Base-by-base conservation (phyloP, 2,888 invertebrate species). In the Scaptomyza flava region DNA sequence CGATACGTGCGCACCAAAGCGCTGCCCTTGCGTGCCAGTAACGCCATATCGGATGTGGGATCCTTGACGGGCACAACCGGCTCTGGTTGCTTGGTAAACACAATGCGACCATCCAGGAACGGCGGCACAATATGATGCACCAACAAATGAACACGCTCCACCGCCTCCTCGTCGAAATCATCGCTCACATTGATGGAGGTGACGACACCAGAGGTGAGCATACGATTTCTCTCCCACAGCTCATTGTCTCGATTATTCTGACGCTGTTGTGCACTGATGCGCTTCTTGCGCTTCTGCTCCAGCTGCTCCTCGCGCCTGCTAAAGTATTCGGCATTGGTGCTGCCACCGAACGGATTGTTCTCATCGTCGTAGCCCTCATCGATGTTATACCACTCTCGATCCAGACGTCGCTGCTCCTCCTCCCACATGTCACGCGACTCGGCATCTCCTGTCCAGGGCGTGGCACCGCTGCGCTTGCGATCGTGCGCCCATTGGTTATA, bases 61-160 rank as follows among this genome's bases (percentile, higher is more conserved):
- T 99, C 99, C 91, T 95, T 95, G 87, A 94, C 97, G 12, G 99
- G 99, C 88, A 99, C 96, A n/a, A 99, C 98, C 1, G 99, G 99
- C 90, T 99, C 99, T 0, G 98, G 98, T 91, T 99, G 99, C 89
- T 99, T 99, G 0, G 99, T 99, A 92, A 99, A 99, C 0, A 99
- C 98, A 79, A 99, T 99, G 59, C 99, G 94, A 0, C 99, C 99
- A 92, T 99, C 99, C 3, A 99, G 93, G 93, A 99, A 99, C 0
- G 99, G 99, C 0, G 99, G 99, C 7, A 99, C 97, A 63, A 99
- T 98, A 90, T 99, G 99, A 91, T 99, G 98, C 0, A 99, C 99
- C 7, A 99, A 92, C 17, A 99, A 93, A 93, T 99, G 99, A 0
- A 99, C 99, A 45, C 99, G 93, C 70, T 98, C 98, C 63, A 98